A percentile compares a stretch with the other conserved stretches of the same genome.
Conservation (phyloP, 2,113 vertebrate genomes). For the Herpetotheres cachinnans region DNA sequence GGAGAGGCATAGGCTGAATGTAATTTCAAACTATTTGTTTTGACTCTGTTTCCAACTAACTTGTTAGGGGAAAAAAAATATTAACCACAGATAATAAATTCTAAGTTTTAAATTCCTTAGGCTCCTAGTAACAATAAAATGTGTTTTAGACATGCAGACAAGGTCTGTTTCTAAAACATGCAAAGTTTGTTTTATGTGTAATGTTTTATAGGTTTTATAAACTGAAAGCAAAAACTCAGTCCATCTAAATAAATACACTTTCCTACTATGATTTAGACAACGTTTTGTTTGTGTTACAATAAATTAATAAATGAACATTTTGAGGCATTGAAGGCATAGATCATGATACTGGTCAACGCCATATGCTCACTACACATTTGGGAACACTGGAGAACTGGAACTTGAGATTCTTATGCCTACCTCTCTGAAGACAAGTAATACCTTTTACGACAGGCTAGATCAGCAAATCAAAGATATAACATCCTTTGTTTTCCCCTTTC, state of each 20-base stretch:
- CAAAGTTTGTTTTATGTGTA: neutral
- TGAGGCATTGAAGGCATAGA: neutral
- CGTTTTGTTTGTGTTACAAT: neutral
- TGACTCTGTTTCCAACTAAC: neutral
- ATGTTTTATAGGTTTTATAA: neutral
- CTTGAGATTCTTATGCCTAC: neutral
- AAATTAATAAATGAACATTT: neutral
- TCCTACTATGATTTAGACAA: neutral
- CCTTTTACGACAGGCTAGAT: neutral
- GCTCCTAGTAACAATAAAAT: neutral
- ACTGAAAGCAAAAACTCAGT: neutral
- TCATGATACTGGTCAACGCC: neutral
- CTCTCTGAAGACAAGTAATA: neutral
- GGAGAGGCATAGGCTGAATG: neutral
- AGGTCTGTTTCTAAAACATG: neutral
- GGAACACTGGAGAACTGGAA: neutral
- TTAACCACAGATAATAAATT: neutral
- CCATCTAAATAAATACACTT: neutral
- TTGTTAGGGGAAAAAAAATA: neutral
- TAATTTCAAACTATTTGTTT: neutral
- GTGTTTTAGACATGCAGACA: neutral
- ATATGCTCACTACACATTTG: neutral
- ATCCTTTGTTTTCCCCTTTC: neutral
- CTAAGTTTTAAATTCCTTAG: neutral
- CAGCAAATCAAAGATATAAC: neutral